Evolutionary conservation across 1,140 invertebrate species (phyloP).

Genomic region (Stegodyphus mimosarum): DNA sequence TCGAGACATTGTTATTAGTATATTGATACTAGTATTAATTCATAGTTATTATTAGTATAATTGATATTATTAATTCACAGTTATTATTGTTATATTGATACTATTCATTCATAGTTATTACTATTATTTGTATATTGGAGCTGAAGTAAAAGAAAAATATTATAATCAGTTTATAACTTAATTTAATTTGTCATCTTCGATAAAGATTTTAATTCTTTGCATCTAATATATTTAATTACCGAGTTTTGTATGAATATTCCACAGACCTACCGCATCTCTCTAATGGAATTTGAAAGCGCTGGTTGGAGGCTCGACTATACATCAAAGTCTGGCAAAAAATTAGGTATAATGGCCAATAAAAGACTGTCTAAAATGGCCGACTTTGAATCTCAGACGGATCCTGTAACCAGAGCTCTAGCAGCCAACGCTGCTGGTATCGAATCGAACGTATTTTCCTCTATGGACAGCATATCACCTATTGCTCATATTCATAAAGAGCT

Average conservation of each 20-base stretch:
- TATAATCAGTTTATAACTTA: too few relatives aligned
- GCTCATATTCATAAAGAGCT: conserved; percentile 63
- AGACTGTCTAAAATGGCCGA: conserved; percentile 57
- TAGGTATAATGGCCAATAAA: conserved; percentile 47
- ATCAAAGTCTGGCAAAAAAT: conserved; percentile 37
- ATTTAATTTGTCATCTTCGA: too few relatives aligned
- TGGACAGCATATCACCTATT: conserved; percentile 63
- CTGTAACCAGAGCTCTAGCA: conserved; percentile 62
- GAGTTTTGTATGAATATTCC: neutral
- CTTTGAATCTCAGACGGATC: conserved; percentile 64
- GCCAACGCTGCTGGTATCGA: conserved; percentile 63
- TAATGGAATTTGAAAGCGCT: conserved; percentile 49
- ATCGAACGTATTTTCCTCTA: conserved; percentile 60
- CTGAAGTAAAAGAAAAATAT: too few relatives aligned
- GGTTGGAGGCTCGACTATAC: conserved; percentile 52
- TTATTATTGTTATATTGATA: too few relatives aligned
- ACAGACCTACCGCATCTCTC: conserved; percentile 52
- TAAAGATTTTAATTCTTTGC: too few relatives aligned
- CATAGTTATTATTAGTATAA: too few relatives aligned
- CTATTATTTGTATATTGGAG: too few relatives aligned
- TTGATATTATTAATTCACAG: too few relatives aligned
- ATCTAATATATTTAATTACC: too few relatives aligned
- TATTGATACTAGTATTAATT: too few relatives aligned
- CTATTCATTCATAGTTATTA: too few relatives aligned
- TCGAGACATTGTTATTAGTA: too few relatives aligned